Base-by-base conservation (phyloP, 1,140 invertebrate genomes). In the Holcopasites calliopsidis region DNA sequence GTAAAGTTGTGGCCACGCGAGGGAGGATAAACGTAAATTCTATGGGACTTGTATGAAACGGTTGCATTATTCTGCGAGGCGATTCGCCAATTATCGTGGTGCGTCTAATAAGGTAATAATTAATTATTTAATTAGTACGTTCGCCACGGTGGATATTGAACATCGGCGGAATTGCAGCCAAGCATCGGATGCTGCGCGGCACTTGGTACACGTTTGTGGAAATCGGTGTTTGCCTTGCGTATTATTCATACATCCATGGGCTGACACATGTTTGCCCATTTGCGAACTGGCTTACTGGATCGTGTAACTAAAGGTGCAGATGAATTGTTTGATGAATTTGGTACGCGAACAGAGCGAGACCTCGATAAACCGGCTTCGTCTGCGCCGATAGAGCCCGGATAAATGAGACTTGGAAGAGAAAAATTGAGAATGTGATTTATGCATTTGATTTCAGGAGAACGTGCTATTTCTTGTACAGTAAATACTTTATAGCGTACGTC, bases 171-270 rank as follows among this genome's bases (percentile, higher is more conserved):
- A 61, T 44, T 28, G 49, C n/a, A 33, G 28, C 21, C 42, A 18
- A 10, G 42, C 42, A 33, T 55, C 13, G 50, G 23, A 55, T 16
- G 11, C 2, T 50, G 40, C 31, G 31, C 11, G 31, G 7, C 33
- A 16, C 28, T 11, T 21, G 44, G 49, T 66, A 70, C 57, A 73
- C 58, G 75, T 81, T 60, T 47, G 49, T 70, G 50, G 64, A 26
- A 65, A 70, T 35, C 64, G 16, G 28, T 52, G 70, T 83, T 77
- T 83, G 28, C 75, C 60, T 35, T 44, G 60, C 54, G 54, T 52
- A 78, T 54, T 57, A 80, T 78, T 83, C 75, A 71, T 81, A 77
- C 70, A 68, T 81, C 69, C 74, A 83, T 73, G 72, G 79, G 47
- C 68, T n/a, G 61, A 65, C 55, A 54, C 65, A 62, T 52, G 75